Base-by-base conservation (phyloP, 2,113 vertebrate genomes). In the Actinemys pallida region DNA sequence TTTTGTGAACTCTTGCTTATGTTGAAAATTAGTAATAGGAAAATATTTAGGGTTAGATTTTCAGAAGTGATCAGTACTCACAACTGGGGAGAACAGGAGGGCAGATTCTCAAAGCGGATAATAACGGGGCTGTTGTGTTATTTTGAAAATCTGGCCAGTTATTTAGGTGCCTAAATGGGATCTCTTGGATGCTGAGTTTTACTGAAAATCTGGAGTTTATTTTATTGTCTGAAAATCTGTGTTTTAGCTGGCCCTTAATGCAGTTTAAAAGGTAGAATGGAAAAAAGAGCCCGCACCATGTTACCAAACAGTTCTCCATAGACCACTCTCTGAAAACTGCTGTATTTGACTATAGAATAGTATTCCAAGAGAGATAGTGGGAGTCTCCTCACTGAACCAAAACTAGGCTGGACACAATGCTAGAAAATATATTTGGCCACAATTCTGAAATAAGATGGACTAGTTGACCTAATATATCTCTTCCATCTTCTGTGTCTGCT, bases 321-420 rank as follows among this genome's bases (percentile, higher is more conserved):
- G 42, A 78, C 13, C 25, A 78, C 6, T 13, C 20, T 78, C 25
- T 7, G 39, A 76, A 42, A 45, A 54, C 12, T 8, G 35, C 65
- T 78, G 54, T 75, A 83, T 88, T 92, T 83, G 82, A 54, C 35
- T 47, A 42, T 90, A 17, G 45, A 9, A 7, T 27, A 42, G 42
- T 72, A 57, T 93, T 95, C 86, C 89, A 86, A 90, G 94, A 88
- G 72, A 45, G 49, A 13, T 62, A 82, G 62, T 25, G 6, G 25
- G 53, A 75, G 84, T 92, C 76, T 39, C 5, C 4, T 17, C 86
- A 84, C 5, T 93, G 93, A 95, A 86, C 94, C 94, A 83, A 59
- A 94, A 29, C 17, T 97, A 93, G 90, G 90, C 27, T 92, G 50
- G 56, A 84, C 78, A 56, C 59, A 94, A 76, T 27, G 2, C 22